These are phyloP conservation scores for Syndactyla subalaris DNA, from an alignment of 2,797 vertebrate species.

Conservation along the genomic window DNA sequence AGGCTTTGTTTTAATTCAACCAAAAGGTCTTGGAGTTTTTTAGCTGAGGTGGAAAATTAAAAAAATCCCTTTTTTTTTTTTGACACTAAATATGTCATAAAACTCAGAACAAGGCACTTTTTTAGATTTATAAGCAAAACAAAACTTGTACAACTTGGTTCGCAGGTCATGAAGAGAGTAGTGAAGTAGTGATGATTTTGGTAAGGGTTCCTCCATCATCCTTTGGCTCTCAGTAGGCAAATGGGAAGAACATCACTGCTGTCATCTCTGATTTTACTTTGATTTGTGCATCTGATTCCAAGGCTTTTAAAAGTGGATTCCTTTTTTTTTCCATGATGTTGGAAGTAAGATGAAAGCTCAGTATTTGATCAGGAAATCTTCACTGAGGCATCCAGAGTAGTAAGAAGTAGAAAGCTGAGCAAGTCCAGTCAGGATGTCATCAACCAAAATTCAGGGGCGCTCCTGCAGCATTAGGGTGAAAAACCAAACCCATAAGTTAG, in stretches of 20 bases:
- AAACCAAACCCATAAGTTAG: not conserved
- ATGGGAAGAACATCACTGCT: not conserved
- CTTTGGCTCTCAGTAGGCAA: not conserved
- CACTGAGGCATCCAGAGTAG: not conserved
- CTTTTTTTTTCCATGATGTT: not conserved
- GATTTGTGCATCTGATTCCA: not conserved
- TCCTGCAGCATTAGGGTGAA: not conserved
- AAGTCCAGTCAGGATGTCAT: not conserved
- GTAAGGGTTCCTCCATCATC: not conserved
- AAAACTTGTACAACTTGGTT: not conserved
- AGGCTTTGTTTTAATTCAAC: not conserved
- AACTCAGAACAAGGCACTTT: not conserved
- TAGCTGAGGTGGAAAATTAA: not conserved
- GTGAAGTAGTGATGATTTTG: not conserved
- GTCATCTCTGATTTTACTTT: not conserved
- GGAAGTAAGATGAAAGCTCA: not conserved
- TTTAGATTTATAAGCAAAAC: not conserved
- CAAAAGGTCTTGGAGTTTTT: not conserved
- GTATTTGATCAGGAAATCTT: not conserved
- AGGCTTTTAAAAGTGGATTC: not conserved
- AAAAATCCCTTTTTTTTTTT: not conserved
- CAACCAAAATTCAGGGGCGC: not conserved
- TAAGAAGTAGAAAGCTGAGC: not conserved
- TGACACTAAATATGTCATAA: not conserved
- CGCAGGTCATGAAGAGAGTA: not conserved